These are phyloP conservation scores for Beroe forskalii DNA, from an alignment of 37 sponge, comb jelly and placozoan genomes.

Conservation along the genomic window DNA sequence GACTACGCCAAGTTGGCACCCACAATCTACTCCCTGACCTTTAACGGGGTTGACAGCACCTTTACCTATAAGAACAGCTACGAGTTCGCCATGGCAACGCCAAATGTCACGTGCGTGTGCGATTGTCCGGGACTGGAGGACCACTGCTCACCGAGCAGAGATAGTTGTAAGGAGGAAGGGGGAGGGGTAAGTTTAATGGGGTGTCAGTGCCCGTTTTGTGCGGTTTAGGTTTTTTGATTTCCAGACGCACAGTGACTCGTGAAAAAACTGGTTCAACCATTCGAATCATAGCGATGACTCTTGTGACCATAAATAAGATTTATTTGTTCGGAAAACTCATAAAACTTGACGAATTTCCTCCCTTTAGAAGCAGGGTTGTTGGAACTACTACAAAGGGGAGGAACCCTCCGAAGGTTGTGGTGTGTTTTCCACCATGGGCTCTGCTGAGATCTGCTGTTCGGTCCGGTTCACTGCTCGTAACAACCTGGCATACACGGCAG, in stretches of 20 bases:
- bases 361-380: not conserved
- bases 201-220: too few relatives aligned
- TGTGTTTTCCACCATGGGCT: constrained; percentile 14
- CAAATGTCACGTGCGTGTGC: constrained; percentile 29
- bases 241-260: too few relatives aligned
- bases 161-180: constrained; percentile 42
- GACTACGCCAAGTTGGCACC: not conserved
- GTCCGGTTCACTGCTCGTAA: not conserved
- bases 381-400: constrained; percentile 61
- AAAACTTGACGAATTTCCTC: too few relatives aligned
- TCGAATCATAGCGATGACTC: too few relatives aligned
- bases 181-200: too few relatives aligned
- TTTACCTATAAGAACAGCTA: constrained; percentile 61
- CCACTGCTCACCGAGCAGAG: constrained; percentile 43
- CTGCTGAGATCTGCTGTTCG: constrained; percentile 46
- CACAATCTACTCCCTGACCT: constrained; percentile 45
- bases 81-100: constrained; percentile 33
- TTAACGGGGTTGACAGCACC: constrained; percentile 26
- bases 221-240: too few relatives aligned
- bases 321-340: too few relatives aligned
- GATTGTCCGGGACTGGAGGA: constrained; percentile 62
- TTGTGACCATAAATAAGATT: too few relatives aligned
- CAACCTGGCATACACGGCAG: not conserved
- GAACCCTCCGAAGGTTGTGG: constrained; percentile 44
- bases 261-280: too few relatives aligned